phyloP scores from a whole-genome alignment of 2,797 vertebrate species.

The Pogoniulus pusillus region DNA sequence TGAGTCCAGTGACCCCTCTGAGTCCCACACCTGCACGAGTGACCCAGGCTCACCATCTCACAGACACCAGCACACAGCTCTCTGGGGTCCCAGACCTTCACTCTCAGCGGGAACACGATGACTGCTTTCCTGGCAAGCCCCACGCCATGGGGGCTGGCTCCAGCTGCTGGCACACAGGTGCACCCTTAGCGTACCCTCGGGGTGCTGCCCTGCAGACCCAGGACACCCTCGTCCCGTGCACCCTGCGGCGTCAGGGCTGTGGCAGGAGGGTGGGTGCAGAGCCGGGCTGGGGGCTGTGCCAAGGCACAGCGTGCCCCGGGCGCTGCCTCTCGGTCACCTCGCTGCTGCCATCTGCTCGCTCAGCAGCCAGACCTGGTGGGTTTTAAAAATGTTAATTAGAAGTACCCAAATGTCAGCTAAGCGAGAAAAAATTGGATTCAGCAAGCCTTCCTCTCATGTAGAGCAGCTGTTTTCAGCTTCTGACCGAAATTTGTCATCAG shows the following conservation, averaged over 20 bases:
- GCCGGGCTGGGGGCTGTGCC: background rate
- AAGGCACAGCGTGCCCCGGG: background rate
- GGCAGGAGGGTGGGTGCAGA: background rate
- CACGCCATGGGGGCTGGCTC: fast-evolving
- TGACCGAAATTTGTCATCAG: constrained; percentile 36
- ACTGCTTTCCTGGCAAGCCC: background rate
- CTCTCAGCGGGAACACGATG: background rate
- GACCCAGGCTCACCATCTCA: background rate
- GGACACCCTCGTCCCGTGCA: background rate
- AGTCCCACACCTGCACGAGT: background rate
- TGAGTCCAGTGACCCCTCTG: background rate
- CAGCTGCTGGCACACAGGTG: fast-evolving
- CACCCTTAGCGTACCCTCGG: background rate
- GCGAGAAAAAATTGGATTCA: constrained; percentile 66
- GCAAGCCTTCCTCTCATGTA: constrained; percentile 41
- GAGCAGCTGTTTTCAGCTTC: constrained; percentile 67
- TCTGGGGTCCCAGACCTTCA: background rate
- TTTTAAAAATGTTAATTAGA: constrained; percentile 71
- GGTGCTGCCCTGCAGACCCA: background rate
- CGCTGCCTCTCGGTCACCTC: constrained; percentile 47
- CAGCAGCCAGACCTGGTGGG: constrained; percentile 64
- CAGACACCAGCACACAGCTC: background rate
- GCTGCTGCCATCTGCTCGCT: constrained; percentile 72
- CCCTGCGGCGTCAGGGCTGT: fast-evolving
- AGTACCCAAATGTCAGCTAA: constrained; percentile 61